Conservation (phyloP, 2,797 vertebrate genomes). For the Neopelma chrysocephalum region DNA sequence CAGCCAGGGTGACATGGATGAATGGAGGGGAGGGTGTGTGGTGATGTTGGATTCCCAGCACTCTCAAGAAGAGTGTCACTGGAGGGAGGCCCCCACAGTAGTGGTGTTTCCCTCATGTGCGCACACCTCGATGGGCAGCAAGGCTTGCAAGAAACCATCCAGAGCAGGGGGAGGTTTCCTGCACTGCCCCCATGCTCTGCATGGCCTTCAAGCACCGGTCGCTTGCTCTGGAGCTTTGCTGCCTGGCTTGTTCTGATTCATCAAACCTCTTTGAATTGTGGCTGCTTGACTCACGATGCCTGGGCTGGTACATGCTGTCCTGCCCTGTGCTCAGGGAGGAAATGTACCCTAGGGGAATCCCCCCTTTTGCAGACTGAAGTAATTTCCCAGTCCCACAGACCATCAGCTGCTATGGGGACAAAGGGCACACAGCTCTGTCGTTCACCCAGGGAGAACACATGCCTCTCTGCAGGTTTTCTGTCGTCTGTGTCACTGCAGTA, state of each 20-base stretch:
- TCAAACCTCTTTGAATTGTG: background rate
- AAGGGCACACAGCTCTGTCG: rapidly evolving
- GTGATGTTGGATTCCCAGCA: background rate
- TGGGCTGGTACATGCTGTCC: background rate
- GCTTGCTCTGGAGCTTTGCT: rapidly evolving
- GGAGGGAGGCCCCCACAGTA: rapidly evolving
- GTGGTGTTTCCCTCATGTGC: background rate
- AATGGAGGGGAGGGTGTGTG: background rate
- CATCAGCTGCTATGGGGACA: too few relatives aligned
- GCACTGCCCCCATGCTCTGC: rapidly evolving
- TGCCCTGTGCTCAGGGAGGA: background rate
- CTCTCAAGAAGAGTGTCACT: rapidly evolving
- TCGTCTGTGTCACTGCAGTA: background rate
- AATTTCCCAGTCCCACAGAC: background rate
- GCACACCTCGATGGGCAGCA: rapidly evolving
- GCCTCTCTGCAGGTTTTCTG: background rate
- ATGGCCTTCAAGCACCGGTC: rapidly evolving
- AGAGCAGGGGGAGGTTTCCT: background rate
- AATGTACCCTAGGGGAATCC: rapidly evolving
- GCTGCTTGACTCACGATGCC: background rate
- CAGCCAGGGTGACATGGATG: background rate
- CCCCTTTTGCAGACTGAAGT: rapidly evolving
- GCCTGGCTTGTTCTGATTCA: background rate
- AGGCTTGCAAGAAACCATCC: background rate
- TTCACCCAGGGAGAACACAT: background rate